Conservation (phyloP, 2,113 vertebrate genomes). For the Galemys pyrenaicus region DNA sequence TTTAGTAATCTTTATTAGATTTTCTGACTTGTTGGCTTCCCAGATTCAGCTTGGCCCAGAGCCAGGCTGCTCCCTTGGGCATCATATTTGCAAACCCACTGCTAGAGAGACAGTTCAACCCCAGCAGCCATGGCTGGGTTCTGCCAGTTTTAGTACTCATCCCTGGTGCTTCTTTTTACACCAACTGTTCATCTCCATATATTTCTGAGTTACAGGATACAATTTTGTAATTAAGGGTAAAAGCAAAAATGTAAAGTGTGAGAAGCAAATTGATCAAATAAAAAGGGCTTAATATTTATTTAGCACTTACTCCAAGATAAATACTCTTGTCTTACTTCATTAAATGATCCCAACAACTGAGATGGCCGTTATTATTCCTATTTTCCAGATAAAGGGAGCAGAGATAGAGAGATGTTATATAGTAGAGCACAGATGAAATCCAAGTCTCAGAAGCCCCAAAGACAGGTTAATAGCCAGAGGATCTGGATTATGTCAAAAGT, state of each 20-base stretch:
- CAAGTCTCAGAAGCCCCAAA: background rate
- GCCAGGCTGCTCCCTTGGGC: background rate
- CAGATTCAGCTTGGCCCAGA: background rate
- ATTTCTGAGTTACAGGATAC: background rate
- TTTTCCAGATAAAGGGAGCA: slow-evolving; percentile 16
- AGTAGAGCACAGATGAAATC: background rate
- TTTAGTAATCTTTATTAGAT: slow-evolving; percentile 50
- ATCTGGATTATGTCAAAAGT: background rate
- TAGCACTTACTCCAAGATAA: slow-evolving; percentile 30
- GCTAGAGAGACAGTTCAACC: background rate
- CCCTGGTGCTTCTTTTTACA: background rate
- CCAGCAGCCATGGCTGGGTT: background rate
- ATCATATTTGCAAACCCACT: background rate
- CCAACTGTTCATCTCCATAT: background rate
- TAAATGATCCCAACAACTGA: background rate
- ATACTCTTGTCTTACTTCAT: slow-evolving; percentile 14
- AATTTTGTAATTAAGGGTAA: background rate
- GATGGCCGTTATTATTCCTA: background rate
- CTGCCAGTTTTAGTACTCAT: background rate
- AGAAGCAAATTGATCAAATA: slow-evolving; percentile 7
- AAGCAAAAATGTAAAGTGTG: background rate
- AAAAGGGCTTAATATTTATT: slow-evolving; percentile 14
- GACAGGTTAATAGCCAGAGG: background rate
- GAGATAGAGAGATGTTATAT: background rate
- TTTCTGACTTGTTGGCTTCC: background rate